Conservation (phyloP, 2,888 invertebrate genomes). For the Thereva unica region DNA sequence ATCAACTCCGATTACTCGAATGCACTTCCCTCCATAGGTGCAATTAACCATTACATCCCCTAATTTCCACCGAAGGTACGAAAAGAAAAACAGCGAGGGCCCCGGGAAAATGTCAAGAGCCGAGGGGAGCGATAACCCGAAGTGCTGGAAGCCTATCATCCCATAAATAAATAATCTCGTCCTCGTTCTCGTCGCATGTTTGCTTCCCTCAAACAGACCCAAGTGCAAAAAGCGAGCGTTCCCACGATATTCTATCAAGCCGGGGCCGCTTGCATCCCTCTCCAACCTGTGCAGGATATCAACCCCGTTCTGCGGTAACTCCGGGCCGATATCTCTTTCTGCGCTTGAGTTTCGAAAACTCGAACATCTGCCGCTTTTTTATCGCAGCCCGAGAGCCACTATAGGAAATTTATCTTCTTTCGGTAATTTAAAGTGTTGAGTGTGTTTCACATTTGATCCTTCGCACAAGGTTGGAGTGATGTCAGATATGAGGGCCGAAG, state of each 20-base stretch:
- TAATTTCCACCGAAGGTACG: conserved; percentile 1
- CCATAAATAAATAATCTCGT: conserved; percentile 33
- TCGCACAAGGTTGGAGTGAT: conserved; percentile 27
- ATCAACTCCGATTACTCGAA: conserved; percentile 19
- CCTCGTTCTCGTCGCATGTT: conserved; percentile 4
- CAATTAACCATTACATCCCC: conserved; percentile 6
- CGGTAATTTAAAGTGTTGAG: conserved; percentile 21
- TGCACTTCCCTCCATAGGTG: background rate
- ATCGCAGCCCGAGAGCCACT: background rate
- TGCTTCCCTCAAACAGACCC: conserved; percentile 3
- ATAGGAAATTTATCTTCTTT: conserved; percentile 1
- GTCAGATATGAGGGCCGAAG: background rate
- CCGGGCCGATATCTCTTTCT: conserved; percentile 17
- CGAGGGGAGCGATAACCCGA: background rate
- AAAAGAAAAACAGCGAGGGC: conserved; percentile 7
- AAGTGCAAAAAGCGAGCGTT: conserved; percentile 25
- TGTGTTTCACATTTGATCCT: conserved; percentile 31
- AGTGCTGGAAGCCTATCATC: conserved; percentile 11
- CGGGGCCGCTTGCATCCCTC: conserved; percentile 5
- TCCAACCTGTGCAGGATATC: conserved; percentile 27
- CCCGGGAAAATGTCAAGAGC: conserved; percentile 21
- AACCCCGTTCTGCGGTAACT: background rate
- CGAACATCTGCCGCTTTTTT: conserved; percentile 33
- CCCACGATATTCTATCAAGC: conserved; percentile 25
- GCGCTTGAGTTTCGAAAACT: conserved; percentile 6